These are phyloP conservation scores for Nebria ingens DNA, from an alignment of 1,140 invertebrate species.

Conservation along the genomic window DNA sequence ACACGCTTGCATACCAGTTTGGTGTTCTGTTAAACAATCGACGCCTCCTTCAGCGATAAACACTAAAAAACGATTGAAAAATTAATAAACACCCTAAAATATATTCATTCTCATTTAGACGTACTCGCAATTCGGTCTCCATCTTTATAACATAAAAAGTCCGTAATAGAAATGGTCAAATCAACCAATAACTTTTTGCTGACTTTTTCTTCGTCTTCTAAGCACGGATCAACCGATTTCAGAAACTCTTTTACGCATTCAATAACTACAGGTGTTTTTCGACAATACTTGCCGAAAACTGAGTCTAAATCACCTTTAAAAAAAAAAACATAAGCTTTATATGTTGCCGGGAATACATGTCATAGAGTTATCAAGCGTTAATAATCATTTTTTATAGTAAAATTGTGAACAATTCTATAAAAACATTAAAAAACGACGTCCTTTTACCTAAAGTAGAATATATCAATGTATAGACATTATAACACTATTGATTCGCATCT, in stretches of 20 bases:
- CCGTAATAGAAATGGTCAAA: conserved; percentile 50
- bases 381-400: no score
- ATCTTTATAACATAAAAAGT: conserved; percentile 65
- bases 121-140: conserved; percentile 69
- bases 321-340: background rate
- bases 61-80: conserved; percentile 41
- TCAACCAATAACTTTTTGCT: conserved; percentile 48
- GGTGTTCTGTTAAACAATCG: conserved; percentile 54
- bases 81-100: no score
- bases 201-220: conserved; percentile 46
- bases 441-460: no score
- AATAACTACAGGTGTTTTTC: conserved; percentile 45
- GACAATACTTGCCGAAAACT: conserved; percentile 60
- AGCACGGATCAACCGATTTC: conserved; percentile 46
- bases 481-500: no score
- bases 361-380: no score
- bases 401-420: no score
- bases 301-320: conserved; percentile 46
- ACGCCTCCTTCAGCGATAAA: conserved; percentile 68
- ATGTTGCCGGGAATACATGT: no score
- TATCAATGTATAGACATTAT: no score
- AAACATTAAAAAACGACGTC: no score
- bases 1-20: conserved; percentile 49
- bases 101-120: no score
- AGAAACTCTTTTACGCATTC: conserved; percentile 51